Percentiles rank a stretch among this genome's conserved stretches.
Evolutionary conservation across 2,888 invertebrate species (phyloP).

Genomic region (Pseudeuparius sepicola): DNA sequence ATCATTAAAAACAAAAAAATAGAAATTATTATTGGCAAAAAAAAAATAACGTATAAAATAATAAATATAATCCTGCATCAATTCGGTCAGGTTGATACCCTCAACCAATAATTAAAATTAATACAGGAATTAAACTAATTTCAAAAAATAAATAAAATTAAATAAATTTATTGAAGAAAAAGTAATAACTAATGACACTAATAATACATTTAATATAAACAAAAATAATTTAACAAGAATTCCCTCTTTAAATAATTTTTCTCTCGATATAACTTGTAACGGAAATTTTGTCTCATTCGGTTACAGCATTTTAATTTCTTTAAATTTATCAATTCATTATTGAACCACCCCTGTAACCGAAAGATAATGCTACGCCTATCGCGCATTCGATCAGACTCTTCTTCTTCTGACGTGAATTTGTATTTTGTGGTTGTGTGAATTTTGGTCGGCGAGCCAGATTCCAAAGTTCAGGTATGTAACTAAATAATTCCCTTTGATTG

Average conservation of each 20-base stretch:
- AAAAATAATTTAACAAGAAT: constrained; percentile 43
- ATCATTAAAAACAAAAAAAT: constrained; percentile 46
- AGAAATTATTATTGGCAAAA: constrained; percentile 57
- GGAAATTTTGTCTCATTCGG: too few species aligned
- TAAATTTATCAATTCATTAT: too few species aligned
- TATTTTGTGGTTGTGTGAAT: too few species aligned
- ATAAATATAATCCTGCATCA: constrained; percentile 54
- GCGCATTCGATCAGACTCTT: too few species aligned
- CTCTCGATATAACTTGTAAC: constrained; percentile 50
- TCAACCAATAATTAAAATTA: constrained; percentile 57
- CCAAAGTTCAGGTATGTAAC: too few species aligned
- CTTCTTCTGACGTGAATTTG: too few species aligned
- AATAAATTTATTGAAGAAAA: constrained; percentile 51
- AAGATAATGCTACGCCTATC: too few species aligned
- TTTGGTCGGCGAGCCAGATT: too few species aligned
- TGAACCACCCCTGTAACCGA: too few species aligned
- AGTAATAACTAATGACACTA: constrained; percentile 46
- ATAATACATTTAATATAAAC: constrained; percentile 44
- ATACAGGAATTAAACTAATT: constrained; percentile 53
- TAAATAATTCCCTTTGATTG: too few species aligned
- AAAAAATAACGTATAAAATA: constrained; percentile 60
- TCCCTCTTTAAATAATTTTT: constrained; percentile 39
- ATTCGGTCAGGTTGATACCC: constrained; percentile 60
- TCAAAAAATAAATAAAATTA: constrained; percentile 66
- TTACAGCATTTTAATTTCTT: too few species aligned